Evolutionary conservation across 2,888 invertebrate genomes (phyloP).

Genomic region (Portevinia maculata): DNA sequence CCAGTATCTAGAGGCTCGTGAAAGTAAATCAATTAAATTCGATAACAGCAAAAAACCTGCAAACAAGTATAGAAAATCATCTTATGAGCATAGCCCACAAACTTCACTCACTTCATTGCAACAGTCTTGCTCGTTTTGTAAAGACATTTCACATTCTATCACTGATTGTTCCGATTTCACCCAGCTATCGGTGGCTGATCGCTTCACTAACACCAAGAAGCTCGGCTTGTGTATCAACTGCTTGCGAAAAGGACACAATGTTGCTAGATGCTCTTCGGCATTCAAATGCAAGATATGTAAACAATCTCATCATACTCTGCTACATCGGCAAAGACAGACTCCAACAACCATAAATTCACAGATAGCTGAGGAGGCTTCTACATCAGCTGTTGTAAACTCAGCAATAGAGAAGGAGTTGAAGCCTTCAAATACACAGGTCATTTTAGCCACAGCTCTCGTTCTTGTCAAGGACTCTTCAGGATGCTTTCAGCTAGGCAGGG

Average conservation of each 20-base stretch:
- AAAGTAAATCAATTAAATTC: background rate
- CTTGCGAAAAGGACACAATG: slow-evolving; percentile 16
- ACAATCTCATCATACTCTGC: slow-evolving; percentile 37
- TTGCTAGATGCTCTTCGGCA: slow-evolving; percentile 38
- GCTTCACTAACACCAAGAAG: slow-evolving; percentile 43
- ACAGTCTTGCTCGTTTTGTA: background rate
- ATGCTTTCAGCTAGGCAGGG: background rate
- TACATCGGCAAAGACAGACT: slow-evolving; percentile 28
- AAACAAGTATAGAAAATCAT: background rate
- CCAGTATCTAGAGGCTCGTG: slow-evolving; percentile 6
- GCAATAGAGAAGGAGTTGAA: background rate
- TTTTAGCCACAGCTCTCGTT: background rate
- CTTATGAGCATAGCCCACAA: background rate
- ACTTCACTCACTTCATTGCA: background rate
- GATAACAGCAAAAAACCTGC: background rate
- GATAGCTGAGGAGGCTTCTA: background rate
- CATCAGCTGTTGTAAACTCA: background rate
- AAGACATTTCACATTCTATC: background rate
- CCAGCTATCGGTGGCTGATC: slow-evolving; percentile 11
- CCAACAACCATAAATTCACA: background rate
- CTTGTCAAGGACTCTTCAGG: background rate
- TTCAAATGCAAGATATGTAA: slow-evolving; percentile 41
- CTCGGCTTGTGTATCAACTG: slow-evolving; percentile 28
- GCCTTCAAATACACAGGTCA: background rate
- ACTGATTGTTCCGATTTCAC: slow-evolving; percentile 16